Conservation (phyloP, 2,797 vertebrate genomes). For the Natrix natrix region DNA sequence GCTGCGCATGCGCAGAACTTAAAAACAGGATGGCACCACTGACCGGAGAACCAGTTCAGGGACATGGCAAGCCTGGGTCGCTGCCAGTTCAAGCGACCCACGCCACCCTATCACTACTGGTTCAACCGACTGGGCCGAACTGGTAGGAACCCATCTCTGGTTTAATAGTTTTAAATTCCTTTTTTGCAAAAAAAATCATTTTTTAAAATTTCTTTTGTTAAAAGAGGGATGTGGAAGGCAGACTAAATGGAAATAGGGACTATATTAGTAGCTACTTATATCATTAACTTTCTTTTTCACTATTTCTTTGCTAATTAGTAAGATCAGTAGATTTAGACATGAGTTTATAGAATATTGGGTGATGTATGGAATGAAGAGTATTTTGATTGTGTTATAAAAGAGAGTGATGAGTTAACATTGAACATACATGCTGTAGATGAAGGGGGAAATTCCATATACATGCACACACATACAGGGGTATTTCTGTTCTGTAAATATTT, state of each 20-base stretch:
- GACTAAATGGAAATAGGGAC: not conserved
- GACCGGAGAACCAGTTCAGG: too few relatives aligned
- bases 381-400: not conserved
- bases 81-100: too few relatives aligned
- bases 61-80: too few relatives aligned
- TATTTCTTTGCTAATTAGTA: not conserved
- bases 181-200: not conserved
- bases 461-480: not conserved
- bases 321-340: not conserved
- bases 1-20: too few relatives aligned
- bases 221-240: not conserved
- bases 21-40: too few relatives aligned
- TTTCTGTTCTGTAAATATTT: not conserved
- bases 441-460: not conserved
- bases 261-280: not conserved
- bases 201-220: not conserved
- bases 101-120: too few relatives aligned
- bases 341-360: not conserved
- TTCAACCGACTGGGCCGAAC: too few relatives aligned
- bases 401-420: not conserved
- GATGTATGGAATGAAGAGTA: not conserved
- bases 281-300: not conserved
- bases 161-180: not conserved
- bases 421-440: not conserved
- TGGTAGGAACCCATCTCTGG: too few relatives aligned